phyloP scores from a whole-genome alignment of 2,113 vertebrate genomes.

The Porphyrio hochstetteri region DNA sequence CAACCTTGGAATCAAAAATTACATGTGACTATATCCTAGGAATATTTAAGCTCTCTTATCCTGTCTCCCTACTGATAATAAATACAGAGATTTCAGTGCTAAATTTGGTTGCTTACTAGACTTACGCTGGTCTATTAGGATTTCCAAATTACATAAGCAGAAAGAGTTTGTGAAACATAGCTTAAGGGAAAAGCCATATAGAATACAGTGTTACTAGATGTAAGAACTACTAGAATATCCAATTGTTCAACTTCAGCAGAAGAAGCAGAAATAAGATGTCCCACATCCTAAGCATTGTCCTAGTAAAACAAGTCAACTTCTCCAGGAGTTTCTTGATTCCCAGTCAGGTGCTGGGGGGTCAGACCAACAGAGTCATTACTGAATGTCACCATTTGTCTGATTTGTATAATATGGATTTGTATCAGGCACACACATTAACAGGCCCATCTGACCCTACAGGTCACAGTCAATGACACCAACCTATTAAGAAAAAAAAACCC shows the following conservation, averaged over 20 bases:
- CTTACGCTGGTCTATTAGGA: neutral
- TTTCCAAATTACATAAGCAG: neutral
- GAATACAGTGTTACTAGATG: neutral
- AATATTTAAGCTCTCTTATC: neutral
- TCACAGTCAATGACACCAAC: neutral
- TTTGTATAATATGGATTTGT: neutral
- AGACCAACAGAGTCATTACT: neutral
- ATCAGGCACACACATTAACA: neutral
- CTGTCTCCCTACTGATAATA: neutral
- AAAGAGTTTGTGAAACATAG: neutral
- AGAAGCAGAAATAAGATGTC: neutral
- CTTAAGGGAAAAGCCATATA: neutral
- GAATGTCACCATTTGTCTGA: neutral
- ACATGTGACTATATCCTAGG: neutral
- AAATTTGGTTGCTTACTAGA: neutral
- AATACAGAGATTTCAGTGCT: neutral
- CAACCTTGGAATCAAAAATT: neutral
- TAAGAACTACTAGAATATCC: neutral
- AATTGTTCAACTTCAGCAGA: neutral
- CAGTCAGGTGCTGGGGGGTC: neutral
- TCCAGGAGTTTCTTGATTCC: neutral
- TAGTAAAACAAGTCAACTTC: neutral
- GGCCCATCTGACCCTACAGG: neutral
- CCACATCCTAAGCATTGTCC: neutral
- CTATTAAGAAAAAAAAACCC: neutral